phyloP scores from a whole-genome alignment of 2,888 invertebrate genomes.

The Erebia palarica region DNA sequence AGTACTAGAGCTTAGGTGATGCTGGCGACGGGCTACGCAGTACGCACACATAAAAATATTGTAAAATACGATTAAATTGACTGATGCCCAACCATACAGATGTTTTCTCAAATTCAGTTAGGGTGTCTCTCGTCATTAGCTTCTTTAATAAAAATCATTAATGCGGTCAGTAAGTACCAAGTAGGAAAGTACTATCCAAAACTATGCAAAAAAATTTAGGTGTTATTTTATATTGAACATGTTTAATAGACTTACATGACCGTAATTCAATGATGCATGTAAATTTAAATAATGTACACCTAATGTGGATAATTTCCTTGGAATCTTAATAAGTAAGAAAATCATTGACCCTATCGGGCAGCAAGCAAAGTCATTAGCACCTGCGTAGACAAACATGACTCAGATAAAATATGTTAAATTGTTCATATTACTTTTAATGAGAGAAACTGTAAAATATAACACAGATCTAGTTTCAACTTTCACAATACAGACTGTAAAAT shows the following conservation, averaged over 20 bases:
- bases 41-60: too few relatives aligned
- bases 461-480: background rate
- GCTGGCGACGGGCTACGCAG: background rate
- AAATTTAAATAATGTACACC: background rate
- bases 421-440: background rate
- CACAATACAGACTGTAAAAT: background rate
- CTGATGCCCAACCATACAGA: too few relatives aligned
- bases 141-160: too few relatives aligned
- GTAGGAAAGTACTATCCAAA: too few relatives aligned
- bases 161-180: too few relatives aligned
- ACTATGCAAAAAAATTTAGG: too few relatives aligned
- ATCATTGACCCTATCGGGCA: conserved; percentile 47
- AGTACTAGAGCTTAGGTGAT: background rate
- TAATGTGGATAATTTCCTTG: conserved; percentile 24
- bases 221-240: too few relatives aligned
- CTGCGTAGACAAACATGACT: conserved; percentile 49
- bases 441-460: conserved; percentile 1
- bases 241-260: too few relatives aligned
- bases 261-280: background rate
- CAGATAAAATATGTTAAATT: conserved; percentile 40
- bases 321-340: conserved; percentile 37
- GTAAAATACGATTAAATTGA: background rate
- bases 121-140: too few relatives aligned
- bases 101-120: too few relatives aligned
- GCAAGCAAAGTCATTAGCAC: conserved; percentile 51